A percentile compares a stretch with the other conserved stretches of the same genome.
phyloP scores from a whole-genome alignment of 2,888 invertebrate species.

The Limnephilus auricula region DNA sequence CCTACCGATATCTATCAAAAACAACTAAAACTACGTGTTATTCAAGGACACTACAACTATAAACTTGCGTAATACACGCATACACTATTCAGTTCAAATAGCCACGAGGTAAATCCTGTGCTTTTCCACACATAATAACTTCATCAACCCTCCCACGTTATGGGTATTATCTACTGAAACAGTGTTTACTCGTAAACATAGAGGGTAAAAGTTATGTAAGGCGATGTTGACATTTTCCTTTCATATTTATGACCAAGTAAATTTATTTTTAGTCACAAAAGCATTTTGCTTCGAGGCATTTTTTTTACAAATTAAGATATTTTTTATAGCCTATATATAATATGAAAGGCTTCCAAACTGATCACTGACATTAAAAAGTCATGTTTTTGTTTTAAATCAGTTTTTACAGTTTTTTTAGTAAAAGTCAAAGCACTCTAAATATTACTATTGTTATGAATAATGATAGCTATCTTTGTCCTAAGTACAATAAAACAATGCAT shows the following conservation, averaged over 20 bases:
- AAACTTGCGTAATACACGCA: background rate
- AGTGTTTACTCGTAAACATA: background rate
- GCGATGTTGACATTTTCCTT: background rate
- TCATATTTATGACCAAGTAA: constrained; percentile 2
- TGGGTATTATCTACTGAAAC: background rate
- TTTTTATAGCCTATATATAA: background rate
- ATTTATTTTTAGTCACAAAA: background rate
- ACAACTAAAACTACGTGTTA: no score
- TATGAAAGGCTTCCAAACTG: background rate
- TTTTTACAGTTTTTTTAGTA: background rate
- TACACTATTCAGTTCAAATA: background rate
- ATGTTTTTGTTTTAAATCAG: background rate
- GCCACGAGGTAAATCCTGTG: background rate
- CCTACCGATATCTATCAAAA: no score
- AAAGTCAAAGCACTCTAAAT: background rate
- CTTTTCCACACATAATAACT: background rate
- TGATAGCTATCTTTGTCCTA: background rate
- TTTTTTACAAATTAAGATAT: background rate
- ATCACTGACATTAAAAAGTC: background rate
- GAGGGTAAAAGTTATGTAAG: background rate
- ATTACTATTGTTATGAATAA: background rate
- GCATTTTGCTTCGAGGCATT: background rate
- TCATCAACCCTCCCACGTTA: background rate
- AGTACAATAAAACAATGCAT: background rate
- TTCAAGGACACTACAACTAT: no score